Evolutionary conservation across 2,888 invertebrate species (phyloP).

Genomic region (Trachelus tabidus): DNA sequence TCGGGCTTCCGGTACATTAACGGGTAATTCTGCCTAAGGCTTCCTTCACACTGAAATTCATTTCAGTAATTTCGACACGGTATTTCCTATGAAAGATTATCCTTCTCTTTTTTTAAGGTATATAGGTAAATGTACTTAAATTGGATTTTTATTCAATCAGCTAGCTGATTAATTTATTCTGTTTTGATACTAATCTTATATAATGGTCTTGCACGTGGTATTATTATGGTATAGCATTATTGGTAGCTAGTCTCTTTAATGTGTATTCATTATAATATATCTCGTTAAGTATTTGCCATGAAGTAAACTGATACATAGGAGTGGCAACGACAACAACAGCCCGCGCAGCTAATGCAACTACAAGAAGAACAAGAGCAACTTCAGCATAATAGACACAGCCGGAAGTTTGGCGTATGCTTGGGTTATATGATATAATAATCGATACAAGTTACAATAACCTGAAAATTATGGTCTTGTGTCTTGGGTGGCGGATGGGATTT

Average conservation of each 20-base stretch:
- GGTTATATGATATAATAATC: conserved; percentile 3
- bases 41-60: background rate
- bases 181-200: too few relatives aligned
- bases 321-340: background rate
- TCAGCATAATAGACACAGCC: background rate
- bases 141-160: too few relatives aligned
- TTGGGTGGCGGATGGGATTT: background rate
- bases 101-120: too few relatives aligned
- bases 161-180: background rate
- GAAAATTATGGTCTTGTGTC: conserved; percentile 11
- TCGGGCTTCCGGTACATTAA: background rate
- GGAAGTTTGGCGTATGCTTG: conserved; percentile 4
- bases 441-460: conserved; percentile 16
- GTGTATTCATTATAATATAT: background rate
- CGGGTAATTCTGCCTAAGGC: background rate
- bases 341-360: background rate
- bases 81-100: background rate
- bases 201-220: too few relatives aligned
- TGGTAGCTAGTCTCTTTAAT: background rate
- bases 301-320: background rate
- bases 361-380: background rate
- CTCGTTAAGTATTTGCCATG: background rate
- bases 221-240: too few relatives aligned
- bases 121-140: too few relatives aligned
- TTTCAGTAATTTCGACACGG: background rate